Evolutionary conservation across 92 coral and sea anemone genomes (phyloP).

Genomic region (Siderastrea radians): DNA sequence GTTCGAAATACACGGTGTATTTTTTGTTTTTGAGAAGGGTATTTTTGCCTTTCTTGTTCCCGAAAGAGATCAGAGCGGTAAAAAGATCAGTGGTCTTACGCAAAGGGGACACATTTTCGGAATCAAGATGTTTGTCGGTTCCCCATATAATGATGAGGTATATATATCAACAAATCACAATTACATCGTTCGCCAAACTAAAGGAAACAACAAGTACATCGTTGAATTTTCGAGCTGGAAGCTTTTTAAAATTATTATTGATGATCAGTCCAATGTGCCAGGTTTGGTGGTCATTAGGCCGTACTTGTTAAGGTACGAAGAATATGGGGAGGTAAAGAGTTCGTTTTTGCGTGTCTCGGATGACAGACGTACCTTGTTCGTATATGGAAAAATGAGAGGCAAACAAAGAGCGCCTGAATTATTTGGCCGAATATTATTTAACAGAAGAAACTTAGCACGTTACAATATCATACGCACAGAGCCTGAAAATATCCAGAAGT

Average conservation of each 20-base stretch:
- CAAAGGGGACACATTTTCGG: not conserved
- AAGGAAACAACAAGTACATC: not conserved
- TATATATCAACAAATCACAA: not conserved
- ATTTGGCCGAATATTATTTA: not conserved
- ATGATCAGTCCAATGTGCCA: conserved; percentile 3
- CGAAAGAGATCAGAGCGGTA: too few relatives aligned
- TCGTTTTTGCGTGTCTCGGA: not conserved
- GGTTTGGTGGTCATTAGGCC: not conserved
- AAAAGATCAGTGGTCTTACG: too few relatives aligned
- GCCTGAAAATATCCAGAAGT: not conserved
- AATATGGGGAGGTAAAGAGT: not conserved
- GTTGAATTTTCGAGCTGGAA: not conserved
- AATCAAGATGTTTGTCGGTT: conserved; percentile 13
- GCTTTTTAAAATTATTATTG: not conserved
- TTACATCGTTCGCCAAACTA: conserved; percentile 1
- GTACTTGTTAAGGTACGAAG: too few relatives aligned
- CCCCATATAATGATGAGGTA: not conserved
- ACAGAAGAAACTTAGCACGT: not conserved
- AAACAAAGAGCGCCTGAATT: too few relatives aligned
- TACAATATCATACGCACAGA: not conserved
- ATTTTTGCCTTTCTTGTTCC: too few relatives aligned
- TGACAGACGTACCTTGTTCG: not conserved
- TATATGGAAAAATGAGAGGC: not conserved
- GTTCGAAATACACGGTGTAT: not conserved
- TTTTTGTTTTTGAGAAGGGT: not conserved